Evolutionary conservation across 2,888 invertebrate genomes (phyloP), one percentile per base, ranked within the genome.

Genomic region (Scaeva pyrastri): DNA sequence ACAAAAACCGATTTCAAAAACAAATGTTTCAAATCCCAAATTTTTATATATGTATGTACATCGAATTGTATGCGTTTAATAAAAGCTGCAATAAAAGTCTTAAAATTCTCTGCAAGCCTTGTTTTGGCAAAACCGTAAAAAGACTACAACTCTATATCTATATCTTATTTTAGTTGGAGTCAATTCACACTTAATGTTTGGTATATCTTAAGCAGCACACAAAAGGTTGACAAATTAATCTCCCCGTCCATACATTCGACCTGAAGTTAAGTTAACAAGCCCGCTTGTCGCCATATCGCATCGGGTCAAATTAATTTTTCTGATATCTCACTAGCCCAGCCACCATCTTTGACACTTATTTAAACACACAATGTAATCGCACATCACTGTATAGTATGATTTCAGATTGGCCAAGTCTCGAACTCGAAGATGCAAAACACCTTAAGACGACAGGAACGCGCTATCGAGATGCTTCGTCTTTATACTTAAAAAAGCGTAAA

Each of bases 321-420:
- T 50, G 66, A 76, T 85, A 85, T 76, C 81, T 62, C 41, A 68
- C 80, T 58, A 72, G 39, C 71, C 80, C 50, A 72, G 39, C 71
- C 60, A 62, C 43, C 66, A 64, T 76, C 85, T 81, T 85, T 85
- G 85, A 81, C 85, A 85, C 85, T 81, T 77, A 81, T 81, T 85
- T 81, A 85, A 85, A 76, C 81, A 76, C 81, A 85, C 72, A 66
- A 76, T 85, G 85, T 85, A 85, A 81, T 81, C 76, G 48, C 81
- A 81, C 70, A 76, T 81, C 55, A 48, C 21, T 36, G 66, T 21
- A n/a, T 7, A 31, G 31, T 48, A 36, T 31, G n/a, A n/a, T 68
- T 68, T 52, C 19, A 11, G n/a, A 16, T 10, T 45, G 23, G 1
- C 21, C 5, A 58, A 21, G 21, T 60, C 41, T 14, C 21, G 21